A percentile compares a stretch with the other conserved stretches of the same genome.
Conservation (phyloP, 2,113 vertebrate species). For the Talpa occidentalis region DNA sequence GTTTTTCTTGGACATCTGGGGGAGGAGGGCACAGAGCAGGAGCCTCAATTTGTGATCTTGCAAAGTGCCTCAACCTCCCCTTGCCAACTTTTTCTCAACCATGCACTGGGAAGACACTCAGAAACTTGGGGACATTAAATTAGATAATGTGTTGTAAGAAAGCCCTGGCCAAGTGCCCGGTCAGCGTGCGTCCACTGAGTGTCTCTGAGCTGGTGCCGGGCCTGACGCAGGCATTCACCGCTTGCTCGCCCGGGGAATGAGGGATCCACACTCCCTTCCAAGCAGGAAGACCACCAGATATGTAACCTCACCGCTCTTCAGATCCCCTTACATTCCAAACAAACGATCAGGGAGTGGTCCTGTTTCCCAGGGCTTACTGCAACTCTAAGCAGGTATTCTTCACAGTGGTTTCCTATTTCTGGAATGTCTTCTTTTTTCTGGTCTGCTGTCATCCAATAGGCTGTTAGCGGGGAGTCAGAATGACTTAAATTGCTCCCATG, state of each 20-base stretch:
- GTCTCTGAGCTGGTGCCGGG: neutral
- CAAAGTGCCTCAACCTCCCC: neutral
- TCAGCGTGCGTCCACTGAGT: neutral
- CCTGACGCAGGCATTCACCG: fast-evolving
- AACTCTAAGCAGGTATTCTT: neutral
- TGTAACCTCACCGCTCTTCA: neutral
- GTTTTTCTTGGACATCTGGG: neutral
- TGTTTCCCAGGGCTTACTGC: neutral
- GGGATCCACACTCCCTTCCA: neutral
- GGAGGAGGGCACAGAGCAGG: neutral
- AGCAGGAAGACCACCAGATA: neutral
- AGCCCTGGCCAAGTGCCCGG: neutral
- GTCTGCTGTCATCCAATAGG: neutral
- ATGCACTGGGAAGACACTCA: neutral
- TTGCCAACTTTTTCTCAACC: neutral
- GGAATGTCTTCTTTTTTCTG: constrained; percentile 25
- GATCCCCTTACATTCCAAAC: neutral
- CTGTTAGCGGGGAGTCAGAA: neutral
- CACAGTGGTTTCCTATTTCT: constrained; percentile 9
- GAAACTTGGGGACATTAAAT: neutral
- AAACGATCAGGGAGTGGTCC: neutral
- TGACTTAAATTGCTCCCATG: constrained; percentile 7
- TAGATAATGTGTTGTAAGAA: neutral
- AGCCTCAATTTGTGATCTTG: neutral
- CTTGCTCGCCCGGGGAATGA: neutral